phyloP scores from a whole-genome alignment of 2,113 vertebrate genomes.

The Lamprologus callipterus region DNA sequence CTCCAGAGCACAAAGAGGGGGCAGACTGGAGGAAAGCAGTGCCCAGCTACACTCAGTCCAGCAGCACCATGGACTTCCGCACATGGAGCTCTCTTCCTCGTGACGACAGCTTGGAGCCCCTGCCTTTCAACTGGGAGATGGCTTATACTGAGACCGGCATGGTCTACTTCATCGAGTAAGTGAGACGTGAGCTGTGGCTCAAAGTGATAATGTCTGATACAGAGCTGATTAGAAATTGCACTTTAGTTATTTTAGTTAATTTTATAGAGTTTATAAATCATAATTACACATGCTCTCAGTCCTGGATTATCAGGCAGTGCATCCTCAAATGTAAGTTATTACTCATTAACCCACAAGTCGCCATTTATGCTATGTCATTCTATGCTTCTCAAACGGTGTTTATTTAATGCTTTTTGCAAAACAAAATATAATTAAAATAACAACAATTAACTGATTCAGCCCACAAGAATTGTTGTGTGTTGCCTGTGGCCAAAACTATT shows the following conservation, averaged over 20 bases:
- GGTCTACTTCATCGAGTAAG: slow-evolving; percentile 99
- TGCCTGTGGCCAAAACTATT: background rate
- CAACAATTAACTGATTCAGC: background rate
- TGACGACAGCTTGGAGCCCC: slow-evolving; percentile 86
- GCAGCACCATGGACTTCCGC: slow-evolving; percentile 85
- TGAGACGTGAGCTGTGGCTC: background rate
- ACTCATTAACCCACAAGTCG: background rate
- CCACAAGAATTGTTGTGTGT: background rate
- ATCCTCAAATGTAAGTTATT: background rate
- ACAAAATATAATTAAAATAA: background rate
- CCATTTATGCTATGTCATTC: background rate
- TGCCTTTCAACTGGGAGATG: slow-evolving; percentile 97
- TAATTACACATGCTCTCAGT: background rate
- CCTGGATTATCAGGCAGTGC: background rate
- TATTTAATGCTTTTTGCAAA: background rate
- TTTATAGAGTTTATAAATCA: background rate
- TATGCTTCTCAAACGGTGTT: background rate
- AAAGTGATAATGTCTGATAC: background rate
- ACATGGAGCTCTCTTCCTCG: slow-evolving; percentile 81
- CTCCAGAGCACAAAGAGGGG: slow-evolving; percentile 81
- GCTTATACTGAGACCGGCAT: slow-evolving; percentile 95
- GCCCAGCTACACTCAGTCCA: slow-evolving; percentile 93
- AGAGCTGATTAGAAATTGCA: background rate
- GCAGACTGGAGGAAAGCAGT: slow-evolving; percentile 89
- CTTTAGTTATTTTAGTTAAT: background rate